phyloP scores from a whole-genome alignment of 2,113 vertebrate species.

The Chauna torquata region DNA sequence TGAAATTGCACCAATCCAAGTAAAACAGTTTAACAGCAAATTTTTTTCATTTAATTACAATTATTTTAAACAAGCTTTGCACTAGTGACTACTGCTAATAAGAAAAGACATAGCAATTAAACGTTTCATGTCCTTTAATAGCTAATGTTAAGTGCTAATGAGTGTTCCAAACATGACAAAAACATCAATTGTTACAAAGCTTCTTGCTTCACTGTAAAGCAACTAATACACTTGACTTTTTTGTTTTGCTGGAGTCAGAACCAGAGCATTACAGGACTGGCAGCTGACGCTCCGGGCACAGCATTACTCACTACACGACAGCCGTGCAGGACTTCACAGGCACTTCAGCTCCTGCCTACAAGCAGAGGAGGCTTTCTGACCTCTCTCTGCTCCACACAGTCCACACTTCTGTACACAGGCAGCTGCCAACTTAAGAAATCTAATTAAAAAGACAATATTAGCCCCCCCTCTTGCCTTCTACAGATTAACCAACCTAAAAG shows the following conservation, averaged over 20 bases:
- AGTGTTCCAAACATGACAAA: conserved; percentile 14
- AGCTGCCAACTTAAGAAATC: neutral
- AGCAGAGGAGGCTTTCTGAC: neutral
- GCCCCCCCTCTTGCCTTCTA: neutral
- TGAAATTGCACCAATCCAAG: neutral
- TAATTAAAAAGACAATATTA: neutral
- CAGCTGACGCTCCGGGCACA: fast-evolving
- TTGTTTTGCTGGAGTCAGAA: neutral
- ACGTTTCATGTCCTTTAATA: conserved; percentile 39
- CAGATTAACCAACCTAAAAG: neutral
- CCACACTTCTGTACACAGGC: neutral
- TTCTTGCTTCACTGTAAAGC: neutral
- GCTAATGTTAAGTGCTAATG: conserved; percentile 33
- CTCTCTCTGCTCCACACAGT: neutral
- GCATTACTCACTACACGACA: neutral
- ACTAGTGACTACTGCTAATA: neutral
- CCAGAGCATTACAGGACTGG: fast-evolving
- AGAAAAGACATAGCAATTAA: conserved; percentile 36
- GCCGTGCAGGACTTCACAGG: neutral
- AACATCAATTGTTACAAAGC: neutral
- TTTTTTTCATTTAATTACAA: conserved; percentile 7
- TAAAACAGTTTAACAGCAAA: neutral
- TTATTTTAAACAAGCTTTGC: neutral
- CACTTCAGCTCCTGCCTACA: fast-evolving
- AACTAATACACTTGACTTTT: neutral